phyloP scores from a whole-genome alignment of 1,140 invertebrate species.

The Zaprionus africanus region DNA sequence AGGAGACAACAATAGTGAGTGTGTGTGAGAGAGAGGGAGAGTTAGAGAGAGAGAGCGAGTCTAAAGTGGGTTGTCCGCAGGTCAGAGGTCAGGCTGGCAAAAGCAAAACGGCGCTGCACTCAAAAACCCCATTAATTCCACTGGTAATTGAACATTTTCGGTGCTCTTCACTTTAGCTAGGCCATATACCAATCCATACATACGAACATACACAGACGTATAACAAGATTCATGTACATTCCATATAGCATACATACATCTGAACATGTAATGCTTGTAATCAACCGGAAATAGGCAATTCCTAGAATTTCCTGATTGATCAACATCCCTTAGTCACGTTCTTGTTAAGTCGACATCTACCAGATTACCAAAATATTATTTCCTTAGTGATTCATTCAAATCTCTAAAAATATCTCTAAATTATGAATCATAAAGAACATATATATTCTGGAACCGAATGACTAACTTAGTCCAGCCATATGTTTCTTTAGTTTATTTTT shows the following conservation, averaged over 20 bases:
- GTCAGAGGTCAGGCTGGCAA: slow-evolving; percentile 1
- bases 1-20: background rate
- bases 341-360: background rate
- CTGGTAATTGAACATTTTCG: slow-evolving; percentile 1
- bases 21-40: background rate
- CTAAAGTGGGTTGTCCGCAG: background rate
- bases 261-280: background rate
- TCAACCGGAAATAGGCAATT: background rate
- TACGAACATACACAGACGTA: background rate
- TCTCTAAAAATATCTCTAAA: background rate
- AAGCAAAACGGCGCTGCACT: slow-evolving; percentile 1
- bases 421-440: background rate
- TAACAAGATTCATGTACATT: background rate
- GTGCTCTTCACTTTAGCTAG: background rate
- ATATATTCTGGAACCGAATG: background rate
- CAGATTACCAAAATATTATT: background rate
- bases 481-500: background rate
- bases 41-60: background rate
- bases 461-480: background rate
- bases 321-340: background rate
- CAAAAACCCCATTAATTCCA: background rate
- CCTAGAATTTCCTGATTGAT: background rate
- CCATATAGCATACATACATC: slow-evolving; percentile 3
- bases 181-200: background rate
- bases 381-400: background rate